Base-by-base conservation (phyloP, 2,797 vertebrate genomes). In the Staurois parvus region DNA sequence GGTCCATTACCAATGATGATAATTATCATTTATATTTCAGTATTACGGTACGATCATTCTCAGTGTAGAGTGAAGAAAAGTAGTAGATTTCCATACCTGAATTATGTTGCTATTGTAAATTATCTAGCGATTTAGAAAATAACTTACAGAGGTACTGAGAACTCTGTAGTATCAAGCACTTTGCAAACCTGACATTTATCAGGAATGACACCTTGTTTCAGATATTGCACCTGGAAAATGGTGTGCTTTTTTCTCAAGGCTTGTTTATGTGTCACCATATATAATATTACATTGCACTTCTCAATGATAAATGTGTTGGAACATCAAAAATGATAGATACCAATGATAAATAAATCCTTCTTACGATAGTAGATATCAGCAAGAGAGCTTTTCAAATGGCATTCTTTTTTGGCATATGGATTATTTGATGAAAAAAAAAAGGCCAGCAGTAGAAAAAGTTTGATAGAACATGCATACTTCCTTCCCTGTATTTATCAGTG, bases 251-350 rank as follows among this genome's bases (percentile, higher is more conserved):
- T 72, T 80, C n/a, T 42, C 34, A 72, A 42, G 48, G 52, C 66
- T 64, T 81, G 79, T 72, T 81, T 81, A 73, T 62, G 13, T 81
- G 32, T 81, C 79, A 81, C 69, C 32, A 42, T 32, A 73, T 81
- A 81, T 72, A 40, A 64, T 26, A 30, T 72, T 72, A 34, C 72
- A 70, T 56, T 70, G 42, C 67, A 56, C 66, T 70, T 56, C 21
- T 37, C 37, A 21, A n/a, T 81, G 79, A 81, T 72, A 59, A 72
- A 81, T 81, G 79, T 59, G 15, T 7, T 81, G n/a, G 48, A 32
- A 64, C 52, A 28, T 12, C 6, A 73, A 81, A 72, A 81, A 62
- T 72, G 79, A 81, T 81, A 42, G 48, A 72, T 64, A 34, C n/a
- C n/a, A 72, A 28, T 21, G 79, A 81, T 56, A 32, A 81, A 81